Evolutionary conservation across 2,797 vertebrate genomes (phyloP).

Genomic region (Clarias pachynema): DNA sequence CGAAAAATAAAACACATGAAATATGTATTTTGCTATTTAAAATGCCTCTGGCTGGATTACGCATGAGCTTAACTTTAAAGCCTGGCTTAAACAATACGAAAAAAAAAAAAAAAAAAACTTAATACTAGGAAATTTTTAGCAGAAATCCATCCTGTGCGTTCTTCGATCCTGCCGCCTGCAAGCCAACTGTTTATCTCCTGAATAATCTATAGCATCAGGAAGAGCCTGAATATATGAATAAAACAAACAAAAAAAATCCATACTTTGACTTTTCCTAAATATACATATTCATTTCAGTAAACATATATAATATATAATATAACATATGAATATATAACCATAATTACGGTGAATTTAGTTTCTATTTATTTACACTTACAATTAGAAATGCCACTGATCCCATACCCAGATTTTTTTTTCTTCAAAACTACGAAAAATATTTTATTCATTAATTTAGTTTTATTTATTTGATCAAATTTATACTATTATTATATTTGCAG

Average conservation of each 20-base stretch:
- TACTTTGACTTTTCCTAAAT: neutral
- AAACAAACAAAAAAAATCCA: neutral
- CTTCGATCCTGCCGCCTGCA: neutral
- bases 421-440: too few relatives aligned
- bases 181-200: neutral
- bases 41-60: constrained; percentile 54
- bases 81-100: constrained; percentile 51
- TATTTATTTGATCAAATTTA: too few relatives aligned
- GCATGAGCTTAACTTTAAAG: constrained; percentile 61
- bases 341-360: too few relatives aligned
- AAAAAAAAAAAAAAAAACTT: constrained; percentile 34
- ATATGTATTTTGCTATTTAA: too few relatives aligned
- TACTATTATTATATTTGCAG: too few relatives aligned
- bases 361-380: too few relatives aligned
- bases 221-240: neutral
- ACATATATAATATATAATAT: too few relatives aligned
- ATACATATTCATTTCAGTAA: too few relatives aligned
- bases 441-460: too few relatives aligned
- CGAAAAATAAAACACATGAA: constrained; percentile 63
- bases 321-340: too few relatives aligned
- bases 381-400: too few relatives aligned
- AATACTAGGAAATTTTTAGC: constrained; percentile 49
- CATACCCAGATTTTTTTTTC: too few relatives aligned
- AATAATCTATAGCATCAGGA: neutral
- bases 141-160: constrained; percentile 44